Evolutionary conservation across 1,140 invertebrate species (phyloP).

Genomic region (Drosophila sp.): DNA sequence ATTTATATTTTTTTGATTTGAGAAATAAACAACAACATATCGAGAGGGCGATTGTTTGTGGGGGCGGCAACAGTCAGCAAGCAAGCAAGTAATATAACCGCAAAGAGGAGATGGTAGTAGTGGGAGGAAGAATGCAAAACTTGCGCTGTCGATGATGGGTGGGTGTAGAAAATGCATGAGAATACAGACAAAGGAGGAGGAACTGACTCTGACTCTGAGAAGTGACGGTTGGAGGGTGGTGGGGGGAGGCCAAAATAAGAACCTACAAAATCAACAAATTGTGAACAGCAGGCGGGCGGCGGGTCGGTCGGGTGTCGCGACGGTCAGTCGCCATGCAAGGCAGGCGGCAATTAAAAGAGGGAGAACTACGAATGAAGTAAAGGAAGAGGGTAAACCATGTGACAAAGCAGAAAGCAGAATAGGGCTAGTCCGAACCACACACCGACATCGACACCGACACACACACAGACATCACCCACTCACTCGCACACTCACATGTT

Average conservation of each 20-base stretch:
- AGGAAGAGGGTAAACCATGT: slow-evolving; percentile 46
- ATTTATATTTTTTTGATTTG: neutral
- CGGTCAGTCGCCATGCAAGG: slow-evolving; percentile 69
- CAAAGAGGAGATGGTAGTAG: slow-evolving; percentile 1
- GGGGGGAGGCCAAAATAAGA: slow-evolving; percentile 67
- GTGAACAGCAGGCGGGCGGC: slow-evolving; percentile 67
- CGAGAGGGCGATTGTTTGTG: slow-evolving; percentile 52
- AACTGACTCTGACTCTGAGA: slow-evolving; percentile 24
- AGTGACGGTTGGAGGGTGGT: slow-evolving; percentile 27
- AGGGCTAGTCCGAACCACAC: slow-evolving; percentile 52
- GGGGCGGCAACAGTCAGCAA: slow-evolving; percentile 54
- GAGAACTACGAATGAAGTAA: slow-evolving; percentile 31
- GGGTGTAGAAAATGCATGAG: slow-evolving; percentile 73
- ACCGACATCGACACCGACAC: slow-evolving; percentile 46
- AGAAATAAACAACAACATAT: slow-evolving; percentile 5
- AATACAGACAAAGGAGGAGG: slow-evolving; percentile 53
- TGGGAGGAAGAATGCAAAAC: slow-evolving; percentile 59
- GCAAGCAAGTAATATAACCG: slow-evolving; percentile 17
- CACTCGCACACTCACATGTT: slow-evolving; percentile 56
- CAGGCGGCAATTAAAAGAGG: slow-evolving; percentile 66
- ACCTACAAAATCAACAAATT: slow-evolving; percentile 70
- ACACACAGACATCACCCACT: slow-evolving; percentile 54
- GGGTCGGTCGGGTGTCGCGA: slow-evolving; percentile 42
- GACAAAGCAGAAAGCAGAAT: slow-evolving; percentile 63
- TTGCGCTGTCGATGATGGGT: slow-evolving; percentile 65